phyloP scores from a whole-genome alignment of 2,888 invertebrate species.

The Epirrhoe tristata region DNA sequence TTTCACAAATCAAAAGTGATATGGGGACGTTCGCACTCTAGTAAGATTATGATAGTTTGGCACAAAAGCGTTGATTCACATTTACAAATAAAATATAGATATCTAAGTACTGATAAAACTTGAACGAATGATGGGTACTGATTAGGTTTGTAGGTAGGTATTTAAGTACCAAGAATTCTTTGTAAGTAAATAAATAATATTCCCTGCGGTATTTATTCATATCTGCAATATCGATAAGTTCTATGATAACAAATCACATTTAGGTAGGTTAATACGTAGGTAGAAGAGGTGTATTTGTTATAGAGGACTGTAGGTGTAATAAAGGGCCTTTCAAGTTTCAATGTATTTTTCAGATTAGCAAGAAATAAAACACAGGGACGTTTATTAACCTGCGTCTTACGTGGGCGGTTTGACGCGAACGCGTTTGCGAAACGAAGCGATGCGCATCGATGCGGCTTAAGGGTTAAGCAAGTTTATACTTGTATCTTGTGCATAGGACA shows the following conservation, averaged over 20 bases:
- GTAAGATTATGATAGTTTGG: conserved; percentile 36
- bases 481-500: too few species aligned
- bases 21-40: conserved; percentile 7
- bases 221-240: conserved; percentile 7
- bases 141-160: conserved; percentile 10
- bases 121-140: conserved; percentile 59
- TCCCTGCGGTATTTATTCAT: not conserved
- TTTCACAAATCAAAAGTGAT: not conserved
- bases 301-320: not conserved
- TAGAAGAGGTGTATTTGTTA: not conserved
- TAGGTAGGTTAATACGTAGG: not conserved
- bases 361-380: too few species aligned
- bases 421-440: too few species aligned
- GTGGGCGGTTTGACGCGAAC: too few species aligned
- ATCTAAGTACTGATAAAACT: conserved; percentile 62
- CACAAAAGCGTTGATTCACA: conserved; percentile 66
- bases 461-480: too few species aligned
- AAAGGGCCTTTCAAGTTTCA: too few species aligned
- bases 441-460: too few species aligned
- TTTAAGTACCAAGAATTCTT: conserved; percentile 58
- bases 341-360: too few species aligned
- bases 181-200: conserved; percentile 48
- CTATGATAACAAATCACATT: not conserved
- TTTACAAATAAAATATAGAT: conserved; percentile 44
- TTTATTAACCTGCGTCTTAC: not conserved